Evolutionary conservation across 2,113 vertebrate species (phyloP).

Genomic region (Lamprologus tigripictilis): DNA sequence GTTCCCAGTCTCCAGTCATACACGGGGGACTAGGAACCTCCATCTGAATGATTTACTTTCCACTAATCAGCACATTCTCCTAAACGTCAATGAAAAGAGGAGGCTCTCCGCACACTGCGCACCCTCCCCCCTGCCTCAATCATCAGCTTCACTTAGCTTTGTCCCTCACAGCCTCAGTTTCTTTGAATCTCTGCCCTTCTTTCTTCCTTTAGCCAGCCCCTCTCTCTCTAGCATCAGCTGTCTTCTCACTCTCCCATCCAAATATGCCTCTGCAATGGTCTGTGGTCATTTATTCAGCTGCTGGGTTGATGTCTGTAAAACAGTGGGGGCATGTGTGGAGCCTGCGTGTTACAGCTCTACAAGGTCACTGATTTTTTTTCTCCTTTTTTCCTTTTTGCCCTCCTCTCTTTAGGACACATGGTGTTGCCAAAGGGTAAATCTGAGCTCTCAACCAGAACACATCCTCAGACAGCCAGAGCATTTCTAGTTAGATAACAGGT

Average conservation of each 20-base stretch:
- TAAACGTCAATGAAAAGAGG: constrained; percentile 57
- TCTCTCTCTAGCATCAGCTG: neutral
- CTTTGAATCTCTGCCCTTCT: constrained; percentile 5
- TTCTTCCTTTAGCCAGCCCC: neutral
- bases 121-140: constrained; percentile 18
- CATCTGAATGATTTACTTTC: constrained; percentile 42
- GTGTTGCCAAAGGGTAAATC: constrained; percentile 12
- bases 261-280: neutral
- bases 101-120: neutral
- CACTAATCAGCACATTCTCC: constrained; percentile 56
- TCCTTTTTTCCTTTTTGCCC: neutral
- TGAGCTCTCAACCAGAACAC: constrained; percentile 26
- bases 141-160: neutral
- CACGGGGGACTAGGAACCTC: constrained; percentile 1
- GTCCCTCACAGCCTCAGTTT: neutral
- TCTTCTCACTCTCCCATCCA: neutral
- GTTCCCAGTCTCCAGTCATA: neutral
- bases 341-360: constrained; percentile 38
- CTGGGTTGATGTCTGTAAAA: constrained; percentile 30
- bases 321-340: constrained; percentile 17
- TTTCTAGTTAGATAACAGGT: constrained; percentile 1
- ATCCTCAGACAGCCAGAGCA: constrained; percentile 1
- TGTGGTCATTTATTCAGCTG: constrained; percentile 57
- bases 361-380: constrained; percentile 43
- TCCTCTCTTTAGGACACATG: constrained; percentile 34